Conservation (phyloP, 2,888 invertebrate genomes). For the Anthophora plumipes region DNA sequence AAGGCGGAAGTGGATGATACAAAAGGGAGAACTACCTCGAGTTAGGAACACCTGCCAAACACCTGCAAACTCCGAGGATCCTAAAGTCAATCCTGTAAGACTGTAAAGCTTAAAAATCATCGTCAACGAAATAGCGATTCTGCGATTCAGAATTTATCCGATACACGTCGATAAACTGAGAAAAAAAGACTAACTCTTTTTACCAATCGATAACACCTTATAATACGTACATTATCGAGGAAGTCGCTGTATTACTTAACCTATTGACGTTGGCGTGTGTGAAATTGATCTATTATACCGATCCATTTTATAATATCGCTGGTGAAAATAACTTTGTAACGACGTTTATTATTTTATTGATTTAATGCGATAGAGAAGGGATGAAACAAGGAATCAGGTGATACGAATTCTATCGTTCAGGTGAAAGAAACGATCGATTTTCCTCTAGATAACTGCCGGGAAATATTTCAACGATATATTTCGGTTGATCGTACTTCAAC, state of each 20-base stretch:
- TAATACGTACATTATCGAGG: neutral
- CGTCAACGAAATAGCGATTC: neutral
- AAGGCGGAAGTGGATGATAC: neutral
- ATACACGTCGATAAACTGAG: neutral
- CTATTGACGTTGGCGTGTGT: neutral
- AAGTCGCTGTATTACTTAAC: slow-evolving; percentile 22
- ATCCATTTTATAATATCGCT: neutral
- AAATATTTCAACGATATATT: slow-evolving; percentile 4
- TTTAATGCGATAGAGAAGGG: neutral
- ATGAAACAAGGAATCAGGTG: too few species aligned
- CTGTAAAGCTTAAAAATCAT: too few species aligned
- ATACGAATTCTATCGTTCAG: too few species aligned
- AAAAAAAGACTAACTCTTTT: neutral
- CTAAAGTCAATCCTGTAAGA: neutral
- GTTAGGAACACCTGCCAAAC: slow-evolving; percentile 46
- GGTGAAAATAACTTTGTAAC: neutral
- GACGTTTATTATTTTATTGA: neutral
- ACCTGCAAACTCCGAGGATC: slow-evolving; percentile 30
- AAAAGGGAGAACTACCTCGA: neutral
- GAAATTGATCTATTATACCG: slow-evolving; percentile 10
- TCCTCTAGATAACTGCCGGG: neutral
- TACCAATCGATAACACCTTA: neutral
- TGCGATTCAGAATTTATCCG: neutral
- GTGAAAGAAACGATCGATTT: neutral
- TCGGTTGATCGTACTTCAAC: slow-evolving; percentile 9